These are phyloP conservation scores for Sebastes vulpes DNA, from an alignment of 2,797 vertebrate species.

Conservation along the genomic window DNA sequence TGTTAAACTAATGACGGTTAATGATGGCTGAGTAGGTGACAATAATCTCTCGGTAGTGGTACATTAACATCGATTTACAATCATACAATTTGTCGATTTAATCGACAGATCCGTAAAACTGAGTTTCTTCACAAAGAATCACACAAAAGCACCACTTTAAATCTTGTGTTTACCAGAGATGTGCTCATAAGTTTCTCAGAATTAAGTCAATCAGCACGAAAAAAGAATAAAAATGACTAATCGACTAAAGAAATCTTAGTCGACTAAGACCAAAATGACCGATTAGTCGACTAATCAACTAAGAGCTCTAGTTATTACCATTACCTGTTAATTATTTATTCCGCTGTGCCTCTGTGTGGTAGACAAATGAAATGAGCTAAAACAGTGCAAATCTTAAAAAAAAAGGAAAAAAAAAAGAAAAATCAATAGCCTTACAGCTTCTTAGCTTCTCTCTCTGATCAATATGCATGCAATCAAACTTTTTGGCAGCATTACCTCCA, in stretches of 20 bases:
- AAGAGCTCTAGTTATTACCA: neutral
- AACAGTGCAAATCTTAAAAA: conserved; percentile 37
- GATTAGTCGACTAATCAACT: too few relatives aligned
- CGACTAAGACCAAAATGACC: too few relatives aligned
- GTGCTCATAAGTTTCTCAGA: too few relatives aligned
- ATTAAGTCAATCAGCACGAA: too few relatives aligned
- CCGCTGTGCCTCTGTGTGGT: neutral
- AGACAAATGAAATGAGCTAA: conserved; percentile 41
- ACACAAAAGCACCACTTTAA: too few relatives aligned
- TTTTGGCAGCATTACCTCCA: conserved; percentile 74
- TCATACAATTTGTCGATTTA: too few relatives aligned
- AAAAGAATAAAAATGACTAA: too few relatives aligned
- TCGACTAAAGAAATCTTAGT: too few relatives aligned
- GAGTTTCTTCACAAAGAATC: too few relatives aligned
- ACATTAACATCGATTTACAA: neutral
- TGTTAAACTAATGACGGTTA: neutral
- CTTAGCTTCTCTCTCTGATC: conserved; percentile 71
- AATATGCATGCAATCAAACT: conserved; percentile 84
- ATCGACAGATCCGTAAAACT: too few relatives aligned
- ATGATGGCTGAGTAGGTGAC: neutral
- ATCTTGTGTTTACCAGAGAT: too few relatives aligned
- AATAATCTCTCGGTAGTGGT: neutral
- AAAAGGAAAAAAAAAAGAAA: conserved; percentile 8
- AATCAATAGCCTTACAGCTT: conserved; percentile 81
- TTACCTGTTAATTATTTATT: neutral